Evolutionary conservation across 2,888 invertebrate genomes (phyloP).

Genomic region (Epinotia demarniana): DNA sequence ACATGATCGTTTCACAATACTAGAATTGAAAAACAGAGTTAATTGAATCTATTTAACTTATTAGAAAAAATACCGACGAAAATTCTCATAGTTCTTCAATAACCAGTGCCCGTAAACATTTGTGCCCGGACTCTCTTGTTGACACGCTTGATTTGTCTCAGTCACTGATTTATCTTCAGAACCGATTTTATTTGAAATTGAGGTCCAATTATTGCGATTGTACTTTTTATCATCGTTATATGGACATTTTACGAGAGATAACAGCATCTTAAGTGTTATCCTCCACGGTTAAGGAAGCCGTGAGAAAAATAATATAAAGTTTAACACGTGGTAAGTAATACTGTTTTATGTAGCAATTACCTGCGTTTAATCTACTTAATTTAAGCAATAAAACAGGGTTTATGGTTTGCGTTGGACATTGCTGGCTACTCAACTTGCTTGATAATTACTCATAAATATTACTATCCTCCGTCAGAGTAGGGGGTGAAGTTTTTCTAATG

Average conservation of each 20-base stretch:
- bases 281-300: constrained; percentile 16
- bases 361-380: constrained; percentile 32
- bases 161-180: constrained; percentile 12
- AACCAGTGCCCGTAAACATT: not conserved
- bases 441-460: not conserved
- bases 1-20: too few relatives aligned
- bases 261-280: constrained; percentile 7
- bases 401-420: not conserved
- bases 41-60: too few relatives aligned
- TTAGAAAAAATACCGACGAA: too few relatives aligned
- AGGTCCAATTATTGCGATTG: constrained; percentile 28
- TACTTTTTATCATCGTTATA: constrained; percentile 38
- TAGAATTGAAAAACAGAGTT: too few relatives aligned
- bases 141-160: constrained; percentile 19
- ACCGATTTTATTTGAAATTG: constrained; percentile 21
- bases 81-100: not conserved
- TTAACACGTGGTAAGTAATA: constrained; percentile 24
- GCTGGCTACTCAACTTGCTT: not conserved
- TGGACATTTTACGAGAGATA: constrained; percentile 30
- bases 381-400: constrained; percentile 11
- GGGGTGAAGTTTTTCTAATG: not conserved
- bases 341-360: constrained; percentile 30
- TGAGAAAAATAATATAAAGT: constrained; percentile 20
- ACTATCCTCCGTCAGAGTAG: not conserved
- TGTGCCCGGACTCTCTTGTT: not conserved